These are phyloP conservation scores for Caenorhabditis auriculariae DNA, from an alignment of 2,888 invertebrate species.

Conservation along the genomic window DNA sequence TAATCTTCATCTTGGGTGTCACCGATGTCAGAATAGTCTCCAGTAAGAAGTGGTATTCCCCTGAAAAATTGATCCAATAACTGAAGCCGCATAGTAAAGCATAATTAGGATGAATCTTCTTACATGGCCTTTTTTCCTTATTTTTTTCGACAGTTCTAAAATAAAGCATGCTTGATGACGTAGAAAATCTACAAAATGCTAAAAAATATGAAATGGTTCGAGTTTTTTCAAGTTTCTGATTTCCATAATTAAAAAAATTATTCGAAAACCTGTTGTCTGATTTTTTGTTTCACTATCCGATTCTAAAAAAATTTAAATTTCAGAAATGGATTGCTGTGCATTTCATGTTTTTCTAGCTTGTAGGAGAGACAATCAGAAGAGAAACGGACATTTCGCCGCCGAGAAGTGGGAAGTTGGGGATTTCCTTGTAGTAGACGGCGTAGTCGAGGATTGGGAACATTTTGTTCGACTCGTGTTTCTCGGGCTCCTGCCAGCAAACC, in stretches of 20 bases:
- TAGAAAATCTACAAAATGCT: too few relatives aligned
- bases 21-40: slow-evolving; percentile 40
- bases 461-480: slow-evolving; percentile 26
- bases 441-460: slow-evolving; percentile 47
- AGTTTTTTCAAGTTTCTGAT: not conserved
- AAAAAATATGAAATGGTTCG: too few relatives aligned
- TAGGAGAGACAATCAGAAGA: too few relatives aligned
- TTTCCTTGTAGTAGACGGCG: slow-evolving; percentile 51
- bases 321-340: too few relatives aligned
- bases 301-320: too few relatives aligned
- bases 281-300: too few relatives aligned
- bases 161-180: too few relatives aligned
- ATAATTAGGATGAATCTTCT: too few relatives aligned
- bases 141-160: not conserved
- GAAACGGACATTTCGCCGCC: slow-evolving; percentile 41
- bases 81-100: not conserved
- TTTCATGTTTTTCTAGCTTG: too few relatives aligned
- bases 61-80: not conserved
- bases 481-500: slow-evolving; percentile 45
- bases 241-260: not conserved
- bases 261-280: too few relatives aligned
- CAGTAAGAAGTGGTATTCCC: slow-evolving; percentile 27
- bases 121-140: too few relatives aligned
- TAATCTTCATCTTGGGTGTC: slow-evolving; percentile 37
- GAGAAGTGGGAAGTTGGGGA: slow-evolving; percentile 49